These are phyloP conservation scores for Podilymbus podiceps DNA, from an alignment of 2,113 vertebrate species.

Conservation along the genomic window DNA sequence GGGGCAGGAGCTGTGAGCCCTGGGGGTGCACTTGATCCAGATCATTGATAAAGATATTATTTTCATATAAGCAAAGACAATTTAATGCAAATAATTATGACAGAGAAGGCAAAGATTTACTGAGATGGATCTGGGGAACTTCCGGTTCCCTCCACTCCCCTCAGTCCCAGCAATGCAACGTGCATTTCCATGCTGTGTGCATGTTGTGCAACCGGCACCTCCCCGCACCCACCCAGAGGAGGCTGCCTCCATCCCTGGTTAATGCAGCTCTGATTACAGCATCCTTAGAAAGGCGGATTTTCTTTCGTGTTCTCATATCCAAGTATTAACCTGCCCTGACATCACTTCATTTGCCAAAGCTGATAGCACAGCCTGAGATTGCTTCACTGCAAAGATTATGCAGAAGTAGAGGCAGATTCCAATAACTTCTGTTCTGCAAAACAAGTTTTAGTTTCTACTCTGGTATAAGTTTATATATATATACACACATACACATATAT, in stretches of 20 bases:
- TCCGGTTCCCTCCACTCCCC: rapidly evolving
- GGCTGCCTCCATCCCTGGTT: not conserved
- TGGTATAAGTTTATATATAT: not conserved
- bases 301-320: not conserved
- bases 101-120: not conserved
- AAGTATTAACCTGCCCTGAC: constrained; percentile 25
- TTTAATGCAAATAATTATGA: not conserved
- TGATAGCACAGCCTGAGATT: not conserved
- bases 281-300: constrained; percentile 8
- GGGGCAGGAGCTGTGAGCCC: not conserved
- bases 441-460: not conserved
- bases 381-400: not conserved
- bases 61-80: not conserved
- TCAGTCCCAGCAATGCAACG: not conserved
- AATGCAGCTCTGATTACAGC: not conserved
- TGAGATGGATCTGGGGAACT: not conserved
- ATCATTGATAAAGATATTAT: too few species aligned
- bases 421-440: not conserved
- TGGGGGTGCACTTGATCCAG: too few species aligned
- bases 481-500: too few species aligned
- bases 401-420: not conserved
- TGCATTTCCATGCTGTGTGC: not conserved
- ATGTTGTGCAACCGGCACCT: not conserved
- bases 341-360: not conserved
- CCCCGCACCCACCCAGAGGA: not conserved